Evolutionary conservation across 1,140 invertebrate species (phyloP).

Genomic region (Cydia amplana): DNA sequence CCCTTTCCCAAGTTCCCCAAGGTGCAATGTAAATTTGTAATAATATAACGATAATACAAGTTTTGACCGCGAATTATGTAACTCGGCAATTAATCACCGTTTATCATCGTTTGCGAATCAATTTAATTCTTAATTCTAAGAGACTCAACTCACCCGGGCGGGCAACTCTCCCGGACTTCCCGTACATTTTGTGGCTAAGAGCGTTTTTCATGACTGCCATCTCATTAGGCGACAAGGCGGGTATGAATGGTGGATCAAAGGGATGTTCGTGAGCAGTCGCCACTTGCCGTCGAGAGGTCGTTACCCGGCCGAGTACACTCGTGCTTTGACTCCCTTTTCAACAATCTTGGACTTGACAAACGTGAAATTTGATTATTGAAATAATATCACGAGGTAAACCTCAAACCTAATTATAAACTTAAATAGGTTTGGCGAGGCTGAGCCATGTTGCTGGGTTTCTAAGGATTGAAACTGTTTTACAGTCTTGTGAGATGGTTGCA

Average conservation of each 20-base stretch:
- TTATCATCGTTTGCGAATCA: neutral
- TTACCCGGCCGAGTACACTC: conserved; percentile 45
- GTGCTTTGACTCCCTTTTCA: conserved; percentile 44
- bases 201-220: conserved; percentile 39
- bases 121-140: neutral
- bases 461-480: neutral
- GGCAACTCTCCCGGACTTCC: neutral
- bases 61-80: too few relatives aligned
- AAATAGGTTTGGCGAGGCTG: neutral
- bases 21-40: too few relatives aligned
- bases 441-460: neutral
- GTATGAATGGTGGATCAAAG: conserved; percentile 54
- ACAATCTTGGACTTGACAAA: conserved; percentile 44
- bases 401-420: too few relatives aligned
- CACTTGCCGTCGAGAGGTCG: conserved; percentile 46
- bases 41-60: too few relatives aligned
- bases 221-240: conserved; percentile 46
- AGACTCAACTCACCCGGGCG: neutral
- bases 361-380: conserved; percentile 39
- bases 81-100: too few relatives aligned
- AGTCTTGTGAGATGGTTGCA: too few relatives aligned
- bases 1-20: too few relatives aligned
- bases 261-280: conserved; percentile 50
- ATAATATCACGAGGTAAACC: conserved; percentile 8
- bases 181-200: conserved; percentile 23